Evolutionary conservation across 2,888 invertebrate genomes (phyloP).

Genomic region (Entomobrya multifasciata): DNA sequence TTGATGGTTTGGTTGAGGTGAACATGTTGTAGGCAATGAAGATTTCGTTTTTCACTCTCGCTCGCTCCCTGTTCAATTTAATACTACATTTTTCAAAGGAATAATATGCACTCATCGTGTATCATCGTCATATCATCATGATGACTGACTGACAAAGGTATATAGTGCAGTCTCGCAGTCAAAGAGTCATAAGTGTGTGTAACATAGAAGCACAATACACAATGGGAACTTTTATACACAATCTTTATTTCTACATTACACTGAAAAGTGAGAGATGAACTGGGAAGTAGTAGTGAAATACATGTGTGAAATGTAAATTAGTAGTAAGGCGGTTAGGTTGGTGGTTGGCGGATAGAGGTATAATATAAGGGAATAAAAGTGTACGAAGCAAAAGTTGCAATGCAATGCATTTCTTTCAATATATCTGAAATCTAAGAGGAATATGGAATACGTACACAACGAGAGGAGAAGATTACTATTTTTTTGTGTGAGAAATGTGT

Average conservation of each 20-base stretch:
- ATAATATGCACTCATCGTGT: not conserved
- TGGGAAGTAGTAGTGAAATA: constrained; percentile 46
- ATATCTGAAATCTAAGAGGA: too few relatives aligned
- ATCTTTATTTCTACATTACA: too few relatives aligned
- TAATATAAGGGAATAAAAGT: not conserved
- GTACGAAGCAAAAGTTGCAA: not conserved
- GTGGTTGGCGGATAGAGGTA: not conserved
- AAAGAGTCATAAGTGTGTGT: not conserved
- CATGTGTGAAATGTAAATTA: constrained; percentile 66
- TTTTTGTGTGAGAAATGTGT: too few relatives aligned
- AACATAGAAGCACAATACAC: not conserved
- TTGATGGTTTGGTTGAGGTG: not conserved
- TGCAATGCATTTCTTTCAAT: not conserved
- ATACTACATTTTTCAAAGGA: constrained; percentile 17
- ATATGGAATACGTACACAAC: too few relatives aligned
- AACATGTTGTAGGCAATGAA: constrained; percentile 55
- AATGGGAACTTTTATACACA: not conserved
- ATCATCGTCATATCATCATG: not conserved
- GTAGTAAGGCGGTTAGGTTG: constrained; percentile 61
- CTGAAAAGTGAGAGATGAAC: constrained; percentile 8
- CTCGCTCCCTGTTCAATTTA: constrained; percentile 30
- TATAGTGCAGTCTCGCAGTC: not conserved
- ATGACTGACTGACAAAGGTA: not conserved
- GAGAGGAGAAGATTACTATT: too few relatives aligned
- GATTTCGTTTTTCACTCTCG: constrained; percentile 52